A percentile compares a stretch with the other conserved stretches of the same genome.
These are phyloP conservation scores for Hyalella azteca DNA, from an alignment of 2,888 invertebrate genomes.

Conservation along the genomic window DNA sequence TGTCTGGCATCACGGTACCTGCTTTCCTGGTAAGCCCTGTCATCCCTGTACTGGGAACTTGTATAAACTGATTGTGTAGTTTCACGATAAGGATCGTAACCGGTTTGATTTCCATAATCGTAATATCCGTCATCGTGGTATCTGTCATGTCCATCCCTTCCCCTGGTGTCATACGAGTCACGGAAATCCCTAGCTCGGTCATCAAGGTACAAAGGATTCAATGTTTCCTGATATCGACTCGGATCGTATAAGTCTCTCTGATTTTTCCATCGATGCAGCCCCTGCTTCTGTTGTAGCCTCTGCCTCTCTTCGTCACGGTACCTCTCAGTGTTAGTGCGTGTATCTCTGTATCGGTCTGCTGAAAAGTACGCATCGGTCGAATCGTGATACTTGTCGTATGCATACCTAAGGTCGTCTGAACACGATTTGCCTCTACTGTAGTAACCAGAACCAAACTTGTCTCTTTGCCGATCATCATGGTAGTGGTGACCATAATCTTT, in stretches of 20 bases:
- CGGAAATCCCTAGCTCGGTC: background rate
- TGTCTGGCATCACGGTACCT: background rate
- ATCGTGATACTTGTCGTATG: conserved; percentile 7
- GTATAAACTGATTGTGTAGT: background rate
- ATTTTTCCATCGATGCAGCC: background rate
- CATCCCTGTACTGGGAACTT: conserved; percentile 5
- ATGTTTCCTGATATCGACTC: background rate
- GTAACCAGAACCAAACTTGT: conserved; percentile 8
- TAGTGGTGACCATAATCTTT: conserved; percentile 29
- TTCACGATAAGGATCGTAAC: background rate
- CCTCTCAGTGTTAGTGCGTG: conserved; percentile 1
- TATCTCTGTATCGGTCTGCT: conserved; percentile 1
- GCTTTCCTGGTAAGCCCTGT: background rate
- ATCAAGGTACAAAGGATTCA: background rate
- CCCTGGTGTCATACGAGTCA: background rate
- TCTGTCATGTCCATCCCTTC: background rate
- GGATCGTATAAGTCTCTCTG: conserved; percentile 4
- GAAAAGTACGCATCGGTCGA: background rate
- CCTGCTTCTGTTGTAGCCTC: background rate
- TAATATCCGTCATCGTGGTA: conserved; percentile 23
- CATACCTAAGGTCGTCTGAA: conserved; percentile 1
- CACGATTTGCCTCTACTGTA: background rate
- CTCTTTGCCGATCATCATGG: background rate
- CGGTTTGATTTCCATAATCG: background rate
- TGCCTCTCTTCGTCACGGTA: conserved; percentile 16